Evolutionary conservation across 2,113 vertebrate species (phyloP).

Genomic region (Odontophorus gujanensis): DNA sequence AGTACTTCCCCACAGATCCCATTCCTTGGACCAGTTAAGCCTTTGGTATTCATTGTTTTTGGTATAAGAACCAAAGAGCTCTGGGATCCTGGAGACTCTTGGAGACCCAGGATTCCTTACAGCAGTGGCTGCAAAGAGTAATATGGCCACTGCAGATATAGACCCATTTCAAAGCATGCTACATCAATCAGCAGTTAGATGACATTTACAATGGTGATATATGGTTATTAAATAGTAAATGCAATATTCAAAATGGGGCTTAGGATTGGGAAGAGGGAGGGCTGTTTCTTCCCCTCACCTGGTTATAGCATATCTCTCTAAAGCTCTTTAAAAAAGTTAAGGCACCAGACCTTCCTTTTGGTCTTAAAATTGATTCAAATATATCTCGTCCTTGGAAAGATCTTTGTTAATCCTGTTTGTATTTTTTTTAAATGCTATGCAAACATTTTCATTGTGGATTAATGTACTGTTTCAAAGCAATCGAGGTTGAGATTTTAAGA

Average conservation of each 20-base stretch:
- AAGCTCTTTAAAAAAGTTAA: neutral
- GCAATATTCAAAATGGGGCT: neutral
- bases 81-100: neutral
- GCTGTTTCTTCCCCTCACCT: neutral
- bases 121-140: neutral
- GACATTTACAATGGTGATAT: neutral
- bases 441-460: slow-evolving; percentile 66
- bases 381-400: slow-evolving; percentile 47
- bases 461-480: slow-evolving; percentile 58
- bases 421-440: slow-evolving; percentile 40
- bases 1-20: neutral
- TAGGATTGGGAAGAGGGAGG: neutral
- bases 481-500: slow-evolving; percentile 64
- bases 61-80: neutral
- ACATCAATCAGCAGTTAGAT: neutral
- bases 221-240: neutral
- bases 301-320: neutral
- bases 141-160: neutral
- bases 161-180: neutral
- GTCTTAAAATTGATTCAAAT: slow-evolving; percentile 21
- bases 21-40: neutral
- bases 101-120: neutral
- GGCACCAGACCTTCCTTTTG: neutral
- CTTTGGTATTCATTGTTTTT: neutral
- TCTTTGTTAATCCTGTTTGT: slow-evolving; percentile 50